These are phyloP conservation scores for Bruchidius siliquastri DNA, from an alignment of 2,888 invertebrate species.

Conservation along the genomic window DNA sequence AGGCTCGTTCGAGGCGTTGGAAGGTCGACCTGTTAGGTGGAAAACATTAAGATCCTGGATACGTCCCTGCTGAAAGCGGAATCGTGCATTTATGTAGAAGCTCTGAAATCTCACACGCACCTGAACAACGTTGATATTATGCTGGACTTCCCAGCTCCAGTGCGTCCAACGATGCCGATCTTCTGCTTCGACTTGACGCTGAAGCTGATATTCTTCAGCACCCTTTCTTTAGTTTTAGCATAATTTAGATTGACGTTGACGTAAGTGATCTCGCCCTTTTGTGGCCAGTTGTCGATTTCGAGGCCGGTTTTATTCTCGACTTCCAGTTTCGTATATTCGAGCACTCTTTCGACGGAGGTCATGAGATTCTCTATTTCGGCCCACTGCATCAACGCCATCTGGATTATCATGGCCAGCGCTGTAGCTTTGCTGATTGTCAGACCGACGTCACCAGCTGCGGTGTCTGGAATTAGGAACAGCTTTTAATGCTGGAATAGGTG, in stretches of 20 bases:
- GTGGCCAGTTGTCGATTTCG: slow-evolving; percentile 68
- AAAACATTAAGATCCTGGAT: no score
- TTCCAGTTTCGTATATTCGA: slow-evolving; percentile 48
- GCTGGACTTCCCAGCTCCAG: slow-evolving; percentile 82
- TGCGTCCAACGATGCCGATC: slow-evolving; percentile 76
- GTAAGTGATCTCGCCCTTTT: slow-evolving; percentile 59
- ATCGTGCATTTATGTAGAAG: no score
- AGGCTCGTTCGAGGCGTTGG: no score
- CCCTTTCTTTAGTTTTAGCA: slow-evolving; percentile 56
- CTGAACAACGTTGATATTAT: slow-evolving; percentile 72
- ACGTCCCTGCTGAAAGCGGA: no score
- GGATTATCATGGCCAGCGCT: slow-evolving; percentile 59
- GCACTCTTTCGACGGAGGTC: slow-evolving; percentile 82
- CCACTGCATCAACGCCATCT: slow-evolving; percentile 69
- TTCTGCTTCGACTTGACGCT: slow-evolving; percentile 64
- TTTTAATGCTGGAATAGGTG: no score
- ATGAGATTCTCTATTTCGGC: slow-evolving; percentile 76
- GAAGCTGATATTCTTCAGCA: slow-evolving; percentile 68
- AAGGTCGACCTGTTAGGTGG: no score
- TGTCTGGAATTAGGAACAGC: slow-evolving; percentile 45
- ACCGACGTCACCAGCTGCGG: slow-evolving; percentile 45
- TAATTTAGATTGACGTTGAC: slow-evolving; percentile 66
- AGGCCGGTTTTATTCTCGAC: slow-evolving; percentile 35
- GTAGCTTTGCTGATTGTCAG: slow-evolving; percentile 50
- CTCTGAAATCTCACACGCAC: no score